Evolutionary conservation across 2,113 vertebrate genomes (phyloP).

Genomic region (Tauraco erythrolophus): DNA sequence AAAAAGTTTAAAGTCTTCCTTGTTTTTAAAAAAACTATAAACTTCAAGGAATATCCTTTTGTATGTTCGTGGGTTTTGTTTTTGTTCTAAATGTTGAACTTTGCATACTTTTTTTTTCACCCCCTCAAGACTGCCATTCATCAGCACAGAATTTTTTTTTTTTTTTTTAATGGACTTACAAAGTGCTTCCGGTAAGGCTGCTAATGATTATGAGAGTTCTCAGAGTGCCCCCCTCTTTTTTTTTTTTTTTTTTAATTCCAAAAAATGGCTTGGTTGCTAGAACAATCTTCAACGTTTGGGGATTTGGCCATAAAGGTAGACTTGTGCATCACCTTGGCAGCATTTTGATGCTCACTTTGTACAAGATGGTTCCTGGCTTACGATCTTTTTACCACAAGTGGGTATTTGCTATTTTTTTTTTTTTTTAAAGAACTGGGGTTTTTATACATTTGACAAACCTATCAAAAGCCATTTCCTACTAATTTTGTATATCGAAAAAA

Average conservation of each 20-base stretch:
- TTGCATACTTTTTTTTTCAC: not conserved
- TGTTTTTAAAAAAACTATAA: not conserved
- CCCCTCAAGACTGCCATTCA: not conserved
- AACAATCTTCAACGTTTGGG: constrained; percentile 41
- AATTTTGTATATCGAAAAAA: not conserved
- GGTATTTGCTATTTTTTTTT: not conserved
- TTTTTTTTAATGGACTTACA: not conserved
- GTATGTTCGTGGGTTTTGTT: not conserved
- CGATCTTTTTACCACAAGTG: not conserved
- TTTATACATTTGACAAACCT: not conserved
- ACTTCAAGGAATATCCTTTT: constrained; percentile 32
- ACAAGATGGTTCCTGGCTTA: not conserved
- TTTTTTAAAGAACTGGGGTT: not conserved
- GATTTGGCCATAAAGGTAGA: constrained; percentile 21
- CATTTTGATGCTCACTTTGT: not conserved
- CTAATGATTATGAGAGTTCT: not conserved
- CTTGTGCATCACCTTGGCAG: not conserved
- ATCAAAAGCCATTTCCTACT: constrained; percentile 22
- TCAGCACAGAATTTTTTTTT: not conserved
- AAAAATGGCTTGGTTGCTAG: constrained; percentile 55
- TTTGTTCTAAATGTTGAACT: constrained; percentile 9
- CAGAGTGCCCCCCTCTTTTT: not conserved
- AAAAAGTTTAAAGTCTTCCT: constrained; percentile 51
- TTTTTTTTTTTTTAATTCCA: not conserved
- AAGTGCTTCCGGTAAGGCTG: constrained; percentile 15